phyloP scores from a whole-genome alignment of 2,113 vertebrate genomes.

The Percopsis transmontana region DNA sequence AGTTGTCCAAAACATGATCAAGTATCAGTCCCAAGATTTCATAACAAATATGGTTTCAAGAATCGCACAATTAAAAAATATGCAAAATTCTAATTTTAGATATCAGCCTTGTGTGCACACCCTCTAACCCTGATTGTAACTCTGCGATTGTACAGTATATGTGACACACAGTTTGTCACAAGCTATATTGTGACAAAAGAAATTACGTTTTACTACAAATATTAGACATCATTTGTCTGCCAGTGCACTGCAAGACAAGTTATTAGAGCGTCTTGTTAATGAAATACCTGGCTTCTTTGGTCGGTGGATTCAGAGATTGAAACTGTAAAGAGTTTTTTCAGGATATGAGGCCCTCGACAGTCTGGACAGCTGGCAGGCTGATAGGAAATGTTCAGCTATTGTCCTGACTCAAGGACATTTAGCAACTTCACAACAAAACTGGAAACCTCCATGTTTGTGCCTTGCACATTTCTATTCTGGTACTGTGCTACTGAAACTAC shows the following conservation, averaged over 20 bases:
- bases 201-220: too few species aligned
- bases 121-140: too few species aligned
- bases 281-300: slow-evolving; percentile 8
- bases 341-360: slow-evolving; percentile 24
- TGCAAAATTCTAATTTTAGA: too few species aligned
- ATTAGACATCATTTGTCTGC: too few species aligned
- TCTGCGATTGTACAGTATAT: neutral
- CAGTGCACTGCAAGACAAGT: neutral
- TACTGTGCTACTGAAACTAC: neutral
- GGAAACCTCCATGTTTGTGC: neutral
- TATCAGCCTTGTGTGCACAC: too few species aligned
- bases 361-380: slow-evolving; percentile 8
- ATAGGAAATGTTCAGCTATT: slow-evolving; percentile 21
- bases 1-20: neutral
- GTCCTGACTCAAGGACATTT: slow-evolving; percentile 18
- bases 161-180: too few species aligned
- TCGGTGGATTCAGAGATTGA: slow-evolving; percentile 25
- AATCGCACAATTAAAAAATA: too few species aligned
- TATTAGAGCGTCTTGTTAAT: neutral
- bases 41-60: too few species aligned
- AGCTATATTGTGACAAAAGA: neutral
- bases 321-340: slow-evolving; percentile 22
- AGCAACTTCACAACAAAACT: slow-evolving; percentile 22
- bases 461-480: neutral
- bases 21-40: too few species aligned